A percentile compares a stretch with the other conserved stretches of the same genome.
Evolutionary conservation across 2,113 vertebrate species (phyloP).

Genomic region (Syngnathus typhle): DNA sequence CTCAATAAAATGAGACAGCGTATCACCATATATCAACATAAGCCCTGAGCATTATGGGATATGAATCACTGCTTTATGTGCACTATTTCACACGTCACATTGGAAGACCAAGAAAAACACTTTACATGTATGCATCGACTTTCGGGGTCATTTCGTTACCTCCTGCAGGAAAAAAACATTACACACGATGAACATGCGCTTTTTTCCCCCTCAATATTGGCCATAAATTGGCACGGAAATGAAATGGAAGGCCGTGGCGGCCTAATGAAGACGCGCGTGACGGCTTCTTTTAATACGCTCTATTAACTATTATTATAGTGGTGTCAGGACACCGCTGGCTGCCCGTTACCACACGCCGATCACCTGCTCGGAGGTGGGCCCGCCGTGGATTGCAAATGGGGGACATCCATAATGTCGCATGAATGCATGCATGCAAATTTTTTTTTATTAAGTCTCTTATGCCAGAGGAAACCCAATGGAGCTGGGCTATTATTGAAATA

Average conservation of each 20-base stretch:
- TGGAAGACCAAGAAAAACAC: conserved; percentile 79
- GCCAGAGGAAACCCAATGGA: neutral
- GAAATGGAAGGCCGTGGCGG: conserved; percentile 93
- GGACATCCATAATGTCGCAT: conserved; percentile 50
- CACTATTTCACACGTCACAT: conserved; percentile 97
- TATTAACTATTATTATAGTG: conserved; percentile 96
- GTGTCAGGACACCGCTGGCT: conserved; percentile 77
- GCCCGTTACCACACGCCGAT: conserved; percentile 82
- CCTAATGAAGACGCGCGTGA: conserved; percentile 88
- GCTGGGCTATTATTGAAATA: neutral
- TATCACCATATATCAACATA: conserved; percentile 82
- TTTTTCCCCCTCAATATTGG: conserved; percentile 88
- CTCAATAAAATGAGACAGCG: conserved; percentile 68
- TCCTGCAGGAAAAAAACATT: conserved; percentile 99
- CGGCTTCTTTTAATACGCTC: conserved; percentile 78
- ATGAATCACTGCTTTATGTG: conserved; percentile 98
- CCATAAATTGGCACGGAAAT: conserved; percentile 99
- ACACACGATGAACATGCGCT: conserved; percentile 98
- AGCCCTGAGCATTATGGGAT: conserved; percentile 94
- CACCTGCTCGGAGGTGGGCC: conserved; percentile 87
- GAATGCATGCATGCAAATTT: neutral
- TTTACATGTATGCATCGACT: conserved; percentile 92
- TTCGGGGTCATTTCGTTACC: conserved; percentile 99
- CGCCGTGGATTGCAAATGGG: conserved; percentile 61
- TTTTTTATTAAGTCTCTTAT: neutral